Evolutionary conservation across 2,113 vertebrate genomes (phyloP).

Genomic region (Ictalurus punctatus): DNA sequence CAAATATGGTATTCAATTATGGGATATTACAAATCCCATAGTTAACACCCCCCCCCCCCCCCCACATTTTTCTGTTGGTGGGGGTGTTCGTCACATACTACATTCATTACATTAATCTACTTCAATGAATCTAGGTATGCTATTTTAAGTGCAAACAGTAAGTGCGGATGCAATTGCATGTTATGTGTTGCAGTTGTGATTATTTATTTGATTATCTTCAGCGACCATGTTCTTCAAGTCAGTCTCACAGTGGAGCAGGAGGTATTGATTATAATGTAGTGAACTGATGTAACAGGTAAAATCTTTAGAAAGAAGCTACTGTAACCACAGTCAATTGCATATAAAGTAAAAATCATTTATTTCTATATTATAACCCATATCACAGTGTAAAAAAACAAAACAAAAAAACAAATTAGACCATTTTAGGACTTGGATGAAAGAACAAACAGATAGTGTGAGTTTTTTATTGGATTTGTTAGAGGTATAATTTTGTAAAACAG

Average conservation of each 20-base stretch:
- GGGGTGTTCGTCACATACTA: background rate
- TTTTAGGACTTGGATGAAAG: background rate
- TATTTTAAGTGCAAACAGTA: background rate
- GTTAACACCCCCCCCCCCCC: no score
- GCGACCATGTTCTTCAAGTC: background rate
- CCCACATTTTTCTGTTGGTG: background rate
- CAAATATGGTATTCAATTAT: no score
- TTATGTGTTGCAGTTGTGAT: background rate
- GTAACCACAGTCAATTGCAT: background rate
- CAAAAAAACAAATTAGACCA: background rate
- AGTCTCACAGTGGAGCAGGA: background rate
- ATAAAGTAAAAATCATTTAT: background rate
- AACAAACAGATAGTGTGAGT: background rate
- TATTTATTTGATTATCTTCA: background rate
- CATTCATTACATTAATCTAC: background rate
- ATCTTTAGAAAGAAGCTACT: background rate
- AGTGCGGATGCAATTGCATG: no score
- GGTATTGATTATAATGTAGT: background rate
- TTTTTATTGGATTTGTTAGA: background rate
- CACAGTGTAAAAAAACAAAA: no score
- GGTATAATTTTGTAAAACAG: background rate
- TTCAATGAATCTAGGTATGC: background rate
- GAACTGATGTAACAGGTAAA: background rate
- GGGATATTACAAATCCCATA: background rate
- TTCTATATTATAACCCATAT: background rate